These are phyloP conservation scores for Hystrix cristata DNA, from an alignment of 2,113 vertebrate genomes.

Conservation along the genomic window DNA sequence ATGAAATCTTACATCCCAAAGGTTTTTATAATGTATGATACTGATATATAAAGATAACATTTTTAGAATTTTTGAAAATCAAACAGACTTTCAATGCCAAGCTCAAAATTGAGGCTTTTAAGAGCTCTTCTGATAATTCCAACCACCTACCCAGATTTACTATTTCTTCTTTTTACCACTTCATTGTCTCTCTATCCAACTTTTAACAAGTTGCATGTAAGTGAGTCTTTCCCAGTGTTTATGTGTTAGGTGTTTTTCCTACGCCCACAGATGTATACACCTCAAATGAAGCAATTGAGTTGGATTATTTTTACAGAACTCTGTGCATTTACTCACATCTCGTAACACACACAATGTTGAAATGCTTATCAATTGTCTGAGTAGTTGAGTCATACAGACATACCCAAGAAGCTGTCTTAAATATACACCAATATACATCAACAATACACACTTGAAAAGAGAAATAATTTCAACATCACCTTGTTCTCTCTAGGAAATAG, in stretches of 20 bases:
- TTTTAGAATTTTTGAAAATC: background rate
- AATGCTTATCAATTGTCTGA: background rate
- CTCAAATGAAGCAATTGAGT: background rate
- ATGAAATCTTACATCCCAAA: background rate
- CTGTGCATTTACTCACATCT: background rate
- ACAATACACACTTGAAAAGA: background rate
- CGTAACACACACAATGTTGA: conserved; percentile 1
- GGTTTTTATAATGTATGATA: background rate
- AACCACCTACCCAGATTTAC: background rate
- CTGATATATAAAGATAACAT: background rate
- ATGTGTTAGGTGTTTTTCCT: background rate
- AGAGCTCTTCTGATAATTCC: background rate
- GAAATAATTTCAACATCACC: conserved; percentile 42
- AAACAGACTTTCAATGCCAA: conserved; percentile 44
- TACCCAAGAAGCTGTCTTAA: conserved; percentile 10
- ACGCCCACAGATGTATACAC: background rate
- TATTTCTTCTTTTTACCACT: conserved; percentile 15
- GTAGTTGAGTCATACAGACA: background rate
- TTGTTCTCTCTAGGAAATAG: conserved; percentile 27
- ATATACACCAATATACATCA: background rate
- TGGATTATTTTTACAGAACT: conserved; percentile 2
- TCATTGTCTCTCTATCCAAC: background rate
- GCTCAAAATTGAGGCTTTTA: background rate
- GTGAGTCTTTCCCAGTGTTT: background rate
- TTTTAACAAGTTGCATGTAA: background rate